Percentiles rank a stretch among this genome's conserved stretches.
Conservation (phyloP, 2,888 invertebrate species). For the Scaptomyza parva region DNA sequence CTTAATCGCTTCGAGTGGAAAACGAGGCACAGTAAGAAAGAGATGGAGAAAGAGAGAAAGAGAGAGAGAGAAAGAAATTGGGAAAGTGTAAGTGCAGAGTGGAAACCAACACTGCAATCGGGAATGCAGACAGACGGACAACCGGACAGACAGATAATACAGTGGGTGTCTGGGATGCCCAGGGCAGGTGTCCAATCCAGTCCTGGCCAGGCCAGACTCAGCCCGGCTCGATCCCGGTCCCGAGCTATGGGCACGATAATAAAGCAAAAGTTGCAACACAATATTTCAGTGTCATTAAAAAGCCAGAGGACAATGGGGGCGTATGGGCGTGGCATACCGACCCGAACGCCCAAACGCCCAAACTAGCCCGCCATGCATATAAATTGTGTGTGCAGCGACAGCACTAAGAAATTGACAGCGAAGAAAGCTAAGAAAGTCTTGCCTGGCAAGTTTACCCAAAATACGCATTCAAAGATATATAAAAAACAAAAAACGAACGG, state of each 20-base stretch:
- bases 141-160: background rate
- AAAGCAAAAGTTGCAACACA: constrained; percentile 64
- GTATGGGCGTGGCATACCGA: constrained; percentile 33
- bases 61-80: too few species aligned
- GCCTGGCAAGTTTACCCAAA: constrained; percentile 15
- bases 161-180: constrained; percentile 10
- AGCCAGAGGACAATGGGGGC: constrained; percentile 32
- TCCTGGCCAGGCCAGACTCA: background rate
- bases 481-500: background rate
- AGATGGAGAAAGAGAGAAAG: too few species aligned
- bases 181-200: constrained; percentile 1
- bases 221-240: too few species aligned
- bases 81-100: background rate
- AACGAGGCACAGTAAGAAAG: background rate
- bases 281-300: constrained; percentile 69
- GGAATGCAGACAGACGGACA: background rate
- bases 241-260: constrained; percentile 49
- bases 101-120: constrained; percentile 14
- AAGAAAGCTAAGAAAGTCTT: constrained; percentile 6
- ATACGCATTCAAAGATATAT: constrained; percentile 24
- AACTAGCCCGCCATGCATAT: constrained; percentile 40
- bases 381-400: constrained; percentile 43
- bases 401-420: constrained; percentile 27
- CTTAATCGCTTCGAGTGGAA: constrained; percentile 60
- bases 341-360: constrained; percentile 7